Evolutionary conservation across 2,797 vertebrate genomes (phyloP), one percentile per base, ranked within the genome.

Genomic region (Spondyliosoma cantharus): DNA sequence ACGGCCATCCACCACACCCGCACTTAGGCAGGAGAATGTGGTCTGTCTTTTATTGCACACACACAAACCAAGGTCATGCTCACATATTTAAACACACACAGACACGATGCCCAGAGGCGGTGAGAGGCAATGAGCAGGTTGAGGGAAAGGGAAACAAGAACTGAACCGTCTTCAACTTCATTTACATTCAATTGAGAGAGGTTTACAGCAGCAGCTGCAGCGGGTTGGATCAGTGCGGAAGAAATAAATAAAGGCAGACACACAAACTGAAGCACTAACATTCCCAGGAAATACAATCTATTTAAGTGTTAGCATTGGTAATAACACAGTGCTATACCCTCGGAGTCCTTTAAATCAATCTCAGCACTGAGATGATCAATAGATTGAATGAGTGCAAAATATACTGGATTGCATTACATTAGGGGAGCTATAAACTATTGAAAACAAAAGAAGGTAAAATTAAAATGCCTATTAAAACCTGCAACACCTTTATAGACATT

Each of bases 151-250:
- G 67, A 69, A 78, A 68, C 62, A 73, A 59, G 32, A 73, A 45
- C 25, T 42, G 24, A 85, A 71, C 37, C 5, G 0, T 68, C 74
- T 52, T 82, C 43, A 46, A 59, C 68, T 73, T 83, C 56, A 87
- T 89, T 87, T 83, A 54, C 63, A 87, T 86, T 83, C 52, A 80
- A 68, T 49, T 43, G 77, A 52, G 45, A 60, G 17, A 53, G 17
- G 32, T 67, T 77, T 78, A 64, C 7, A 59, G 76, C 74, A 52
- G 76, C 75, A 66, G 80, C 66, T 25, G 61, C 37, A 52, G 68
- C 25, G 7, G 27, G 24, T 19, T 25, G 58, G 42, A 72, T 70
- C 62, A 15, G 43, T 9, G 32, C 27, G 49, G 57, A 60, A 19
- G 32, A 67, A 78, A 78, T 45, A 74, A 71, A 78, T 42, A 67